Conservation (phyloP, 2,113 vertebrate species). For the Nansenia antarctica region DNA sequence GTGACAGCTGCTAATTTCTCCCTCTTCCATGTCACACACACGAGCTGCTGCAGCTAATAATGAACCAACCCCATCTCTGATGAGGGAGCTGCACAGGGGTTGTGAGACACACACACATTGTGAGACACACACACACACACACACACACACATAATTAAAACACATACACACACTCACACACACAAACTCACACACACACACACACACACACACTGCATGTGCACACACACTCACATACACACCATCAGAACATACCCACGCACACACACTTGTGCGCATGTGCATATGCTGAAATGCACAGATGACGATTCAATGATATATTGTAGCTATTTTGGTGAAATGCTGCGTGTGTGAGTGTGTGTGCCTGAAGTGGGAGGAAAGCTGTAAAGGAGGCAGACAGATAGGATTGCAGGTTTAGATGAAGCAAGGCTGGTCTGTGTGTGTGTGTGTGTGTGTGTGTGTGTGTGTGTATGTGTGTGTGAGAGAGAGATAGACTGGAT, state of each 20-base stretch:
- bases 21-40: constrained; percentile 92
- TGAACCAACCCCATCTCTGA: constrained; percentile 92
- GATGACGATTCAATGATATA: background rate
- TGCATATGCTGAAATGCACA: background rate
- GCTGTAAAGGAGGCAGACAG: constrained; percentile 49
- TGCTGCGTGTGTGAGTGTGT: constrained; percentile 25
- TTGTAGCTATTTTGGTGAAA: too few relatives aligned
- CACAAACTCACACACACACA: background rate
- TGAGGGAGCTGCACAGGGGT: constrained; percentile 84
- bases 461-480: constrained; percentile 8
- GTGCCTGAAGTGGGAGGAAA: constrained; percentile 65
- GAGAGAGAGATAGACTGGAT: constrained; percentile 47
- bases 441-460: constrained; percentile 5
- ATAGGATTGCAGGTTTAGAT: constrained; percentile 28
- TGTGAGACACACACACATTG: constrained; percentile 78
- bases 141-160: constrained; percentile 20
- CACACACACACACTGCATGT: background rate
- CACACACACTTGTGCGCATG: background rate
- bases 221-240: background rate
- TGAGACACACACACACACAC: constrained; percentile 48
- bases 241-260: background rate
- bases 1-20: constrained; percentile 98
- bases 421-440: constrained; percentile 7
- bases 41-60: constrained; percentile 92
- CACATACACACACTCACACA: background rate